phyloP scores from a whole-genome alignment of 2,888 invertebrate genomes.

The Campoletis raptor region DNA sequence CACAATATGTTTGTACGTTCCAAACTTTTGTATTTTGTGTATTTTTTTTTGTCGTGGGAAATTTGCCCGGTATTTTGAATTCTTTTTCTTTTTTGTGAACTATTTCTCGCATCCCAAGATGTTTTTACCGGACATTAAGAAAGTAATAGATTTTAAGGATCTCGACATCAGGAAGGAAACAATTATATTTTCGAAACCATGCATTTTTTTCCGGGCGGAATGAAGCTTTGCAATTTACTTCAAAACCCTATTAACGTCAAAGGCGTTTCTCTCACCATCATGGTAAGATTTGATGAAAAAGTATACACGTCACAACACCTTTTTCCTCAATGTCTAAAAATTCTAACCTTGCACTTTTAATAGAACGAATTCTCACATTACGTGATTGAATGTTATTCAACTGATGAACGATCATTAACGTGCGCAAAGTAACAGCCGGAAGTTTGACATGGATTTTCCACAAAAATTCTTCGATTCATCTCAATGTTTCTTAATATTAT shows the following conservation, averaged over 20 bases:
- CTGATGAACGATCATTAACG: not conserved
- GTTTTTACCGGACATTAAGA: slow-evolving; percentile 30
- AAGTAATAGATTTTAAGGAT: slow-evolving; percentile 49
- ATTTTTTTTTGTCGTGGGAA: slow-evolving; percentile 49
- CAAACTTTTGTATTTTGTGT: not conserved
- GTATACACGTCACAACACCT: slow-evolving; percentile 8
- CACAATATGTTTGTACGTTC: not conserved
- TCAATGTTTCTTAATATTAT: not conserved
- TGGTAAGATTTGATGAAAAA: not conserved
- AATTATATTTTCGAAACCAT: slow-evolving; percentile 29
- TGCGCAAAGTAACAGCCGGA: not conserved
- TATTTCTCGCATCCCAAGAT: slow-evolving; percentile 18
- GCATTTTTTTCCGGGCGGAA: slow-evolving; percentile 14
- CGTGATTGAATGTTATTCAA: not conserved
- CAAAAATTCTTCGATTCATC: not conserved
- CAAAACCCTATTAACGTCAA: slow-evolving; percentile 8
- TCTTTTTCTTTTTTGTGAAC: not conserved
- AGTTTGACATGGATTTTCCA: not conserved
- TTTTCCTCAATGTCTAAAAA: not conserved
- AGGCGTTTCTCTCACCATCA: slow-evolving; percentile 32
- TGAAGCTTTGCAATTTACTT: slow-evolving; percentile 28
- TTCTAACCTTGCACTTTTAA: not conserved
- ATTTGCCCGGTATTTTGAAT: slow-evolving; percentile 1
- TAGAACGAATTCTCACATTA: slow-evolving; percentile 4
- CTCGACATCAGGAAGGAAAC: slow-evolving; percentile 31